A percentile compares a stretch with the other conserved stretches of the same genome.
These are phyloP conservation scores for Scaptomyza montana DNA, from an alignment of 1,140 invertebrate genomes.

Conservation along the genomic window DNA sequence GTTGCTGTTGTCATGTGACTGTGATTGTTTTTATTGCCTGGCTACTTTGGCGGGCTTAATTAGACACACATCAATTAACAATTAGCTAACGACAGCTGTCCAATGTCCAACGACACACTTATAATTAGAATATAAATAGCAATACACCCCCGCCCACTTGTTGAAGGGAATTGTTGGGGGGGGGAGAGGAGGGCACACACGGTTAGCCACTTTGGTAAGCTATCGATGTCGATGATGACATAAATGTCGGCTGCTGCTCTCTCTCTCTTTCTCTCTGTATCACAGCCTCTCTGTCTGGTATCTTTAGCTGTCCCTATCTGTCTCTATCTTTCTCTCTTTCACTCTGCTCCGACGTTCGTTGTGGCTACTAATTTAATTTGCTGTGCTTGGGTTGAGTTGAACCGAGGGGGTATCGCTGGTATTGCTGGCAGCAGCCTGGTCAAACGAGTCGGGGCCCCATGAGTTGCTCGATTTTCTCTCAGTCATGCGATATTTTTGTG, in stretches of 20 bases:
- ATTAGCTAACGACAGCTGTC: slow-evolving; percentile 70
- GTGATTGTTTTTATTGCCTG: slow-evolving; percentile 70
- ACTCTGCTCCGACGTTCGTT: background rate
- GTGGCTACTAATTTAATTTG: slow-evolving; percentile 72
- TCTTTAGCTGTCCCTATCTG: too few relatives aligned
- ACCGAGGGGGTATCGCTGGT: slow-evolving; percentile 6
- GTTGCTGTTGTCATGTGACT: slow-evolving; percentile 19
- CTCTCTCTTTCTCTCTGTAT: slow-evolving; percentile 10
- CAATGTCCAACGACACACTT: slow-evolving; percentile 36
- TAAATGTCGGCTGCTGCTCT: slow-evolving; percentile 16
- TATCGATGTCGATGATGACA: slow-evolving; percentile 59
- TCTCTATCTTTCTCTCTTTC: background rate
- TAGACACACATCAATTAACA: slow-evolving; percentile 80
- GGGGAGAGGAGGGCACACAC: background rate
- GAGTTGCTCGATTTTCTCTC: slow-evolving; percentile 70
- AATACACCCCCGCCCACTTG: slow-evolving; percentile 32
- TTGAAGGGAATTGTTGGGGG: background rate
- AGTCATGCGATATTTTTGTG: slow-evolving; percentile 73
- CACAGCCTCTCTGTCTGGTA: too few relatives aligned
- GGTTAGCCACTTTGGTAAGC: slow-evolving; percentile 72
- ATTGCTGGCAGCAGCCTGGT: too few relatives aligned
- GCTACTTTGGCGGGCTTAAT: slow-evolving; percentile 76
- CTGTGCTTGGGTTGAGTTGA: slow-evolving; percentile 34
- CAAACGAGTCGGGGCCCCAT: slow-evolving; percentile 60
- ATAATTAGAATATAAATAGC: slow-evolving; percentile 66